A percentile compares a stretch with the other conserved stretches of the same genome.
Evolutionary conservation across 2,113 vertebrate genomes (phyloP).

Genomic region (Tricholaema leucomelas): DNA sequence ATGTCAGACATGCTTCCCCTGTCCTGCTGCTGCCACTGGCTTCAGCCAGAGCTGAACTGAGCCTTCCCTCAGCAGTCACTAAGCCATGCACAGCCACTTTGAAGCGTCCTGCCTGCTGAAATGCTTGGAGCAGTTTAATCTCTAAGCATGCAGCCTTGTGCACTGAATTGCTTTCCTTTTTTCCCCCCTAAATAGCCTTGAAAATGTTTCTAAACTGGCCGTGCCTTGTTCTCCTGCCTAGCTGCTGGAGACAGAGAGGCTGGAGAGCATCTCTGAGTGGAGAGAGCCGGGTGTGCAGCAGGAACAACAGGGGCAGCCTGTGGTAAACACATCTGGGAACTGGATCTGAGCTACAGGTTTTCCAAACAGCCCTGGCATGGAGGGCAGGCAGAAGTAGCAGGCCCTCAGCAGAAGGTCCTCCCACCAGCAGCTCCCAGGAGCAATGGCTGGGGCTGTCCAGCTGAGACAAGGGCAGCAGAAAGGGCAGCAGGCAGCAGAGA

Average conservation of each 20-base stretch:
- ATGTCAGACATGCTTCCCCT: fast-evolving
- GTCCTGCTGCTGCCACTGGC: not conserved
- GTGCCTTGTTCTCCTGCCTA: not conserved
- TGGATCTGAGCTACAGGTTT: not conserved
- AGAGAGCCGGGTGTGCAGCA: not conserved
- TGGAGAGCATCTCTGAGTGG: not conserved
- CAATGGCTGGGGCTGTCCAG: not conserved
- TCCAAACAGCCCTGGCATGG: not conserved
- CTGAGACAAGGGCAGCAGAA: not conserved
- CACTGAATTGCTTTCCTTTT: not conserved
- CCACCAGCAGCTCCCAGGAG: not conserved
- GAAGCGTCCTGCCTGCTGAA: not conserved
- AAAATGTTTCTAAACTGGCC: not conserved
- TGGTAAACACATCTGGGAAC: not conserved
- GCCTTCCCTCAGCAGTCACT: fast-evolving
- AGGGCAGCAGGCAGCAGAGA: not conserved
- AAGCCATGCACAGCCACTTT: not conserved
- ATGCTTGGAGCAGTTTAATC: not conserved
- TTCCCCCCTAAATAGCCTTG: not conserved
- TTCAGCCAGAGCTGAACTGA: not conserved
- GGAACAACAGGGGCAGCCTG: not conserved
- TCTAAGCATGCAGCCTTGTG: not conserved
- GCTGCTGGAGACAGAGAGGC: not conserved
- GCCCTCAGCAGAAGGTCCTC: not conserved
- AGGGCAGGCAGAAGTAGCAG: not conserved